phyloP scores from a whole-genome alignment of 2,797 vertebrate genomes.

The Amphiprion clarkii region DNA sequence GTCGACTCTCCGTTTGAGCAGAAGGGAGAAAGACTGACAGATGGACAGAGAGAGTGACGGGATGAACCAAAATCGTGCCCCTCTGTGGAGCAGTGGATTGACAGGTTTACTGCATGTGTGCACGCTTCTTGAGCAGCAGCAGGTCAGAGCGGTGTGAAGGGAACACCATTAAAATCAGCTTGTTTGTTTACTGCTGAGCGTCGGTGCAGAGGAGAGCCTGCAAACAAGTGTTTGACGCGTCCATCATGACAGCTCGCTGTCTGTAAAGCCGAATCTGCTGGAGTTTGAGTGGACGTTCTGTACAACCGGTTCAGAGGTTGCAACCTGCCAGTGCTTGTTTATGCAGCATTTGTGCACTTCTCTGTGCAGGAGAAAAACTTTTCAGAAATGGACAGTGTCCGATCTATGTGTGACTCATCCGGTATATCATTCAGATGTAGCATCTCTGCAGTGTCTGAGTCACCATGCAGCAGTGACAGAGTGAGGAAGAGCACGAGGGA shows the following conservation, averaged over 20 bases:
- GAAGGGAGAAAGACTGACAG: slow-evolving; percentile 64
- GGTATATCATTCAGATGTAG: slow-evolving; percentile 73
- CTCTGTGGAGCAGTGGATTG: slow-evolving; percentile 64
- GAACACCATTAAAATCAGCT: slow-evolving; percentile 61
- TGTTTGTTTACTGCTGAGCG: slow-evolving; percentile 55
- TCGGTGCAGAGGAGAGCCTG: slow-evolving; percentile 38
- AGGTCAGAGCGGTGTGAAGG: slow-evolving; percentile 59
- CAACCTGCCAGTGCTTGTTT: neutral
- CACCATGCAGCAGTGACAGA: slow-evolving; percentile 82
- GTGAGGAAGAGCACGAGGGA: slow-evolving; percentile 49
- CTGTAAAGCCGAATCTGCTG: slow-evolving; percentile 4
- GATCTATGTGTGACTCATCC: slow-evolving; percentile 78
- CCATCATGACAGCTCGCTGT: slow-evolving; percentile 42
- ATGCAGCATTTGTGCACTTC: slow-evolving; percentile 17
- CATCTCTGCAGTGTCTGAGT: slow-evolving; percentile 85
- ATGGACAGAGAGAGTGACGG: slow-evolving; percentile 57
- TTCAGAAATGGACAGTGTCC: slow-evolving; percentile 46
- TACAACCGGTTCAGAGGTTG: slow-evolving; percentile 13
- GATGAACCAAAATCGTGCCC: slow-evolving; percentile 48
- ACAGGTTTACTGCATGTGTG: slow-evolving; percentile 58
- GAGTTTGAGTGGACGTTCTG: slow-evolving; percentile 26
- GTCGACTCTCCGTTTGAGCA: slow-evolving; percentile 43
- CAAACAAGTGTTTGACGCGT: slow-evolving; percentile 44
- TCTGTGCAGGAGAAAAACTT: slow-evolving; percentile 30
- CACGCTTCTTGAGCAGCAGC: slow-evolving; percentile 36